Base-by-base conservation (phyloP, 1,140 invertebrate genomes). In the Drosophila sp. region DNA sequence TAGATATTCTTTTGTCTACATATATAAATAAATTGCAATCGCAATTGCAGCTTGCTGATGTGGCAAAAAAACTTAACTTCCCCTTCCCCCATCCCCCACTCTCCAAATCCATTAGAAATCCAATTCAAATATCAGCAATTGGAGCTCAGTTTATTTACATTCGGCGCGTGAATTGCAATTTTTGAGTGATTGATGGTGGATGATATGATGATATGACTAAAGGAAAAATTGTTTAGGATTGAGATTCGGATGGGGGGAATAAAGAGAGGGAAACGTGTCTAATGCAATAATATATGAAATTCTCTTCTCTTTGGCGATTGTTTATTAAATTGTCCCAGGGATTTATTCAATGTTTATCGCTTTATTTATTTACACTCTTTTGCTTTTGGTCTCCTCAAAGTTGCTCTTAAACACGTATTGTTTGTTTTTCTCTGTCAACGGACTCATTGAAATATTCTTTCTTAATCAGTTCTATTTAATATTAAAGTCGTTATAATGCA, bases 11-110 rank as follows among this genome's bases (percentile, higher is more conserved):
- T 50, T 11, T 46, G 14, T 46, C 25, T 21, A 45, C n/a, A 18
- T 43, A 43, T 43, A 18, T 43, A 43, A 40, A 56, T 45, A 80
- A 70, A 80, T 73, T 73, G 64, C 43, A 65, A 67, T 67, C 54
- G 57, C 71, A 51, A 27, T 66, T 45, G 14, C 32, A 18, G 27
- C 36, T 36, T 67, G 70, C 63, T 69, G 74, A 73, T 67, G 11
- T 38, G 34, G 51, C 63, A 62, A 21, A 69, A 38, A 16, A 29
- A 14, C 13, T 27, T n/a, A n/a, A n/a, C n/a, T n/a, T n/a, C n/a
- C 40, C 3, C 25, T 43, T 11, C 11, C 32, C n/a, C 36, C n/a
- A n/a, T n/a, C n/a, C n/a, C n/a, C n/a, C n/a, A n/a, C n/a, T n/a
- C n/a, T n/a, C n/a, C n/a, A n/a, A n/a, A 41, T 65, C 59, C 7